These are phyloP conservation scores for Hydraecia micacea DNA, from an alignment of 2,888 invertebrate species.

Conservation along the genomic window DNA sequence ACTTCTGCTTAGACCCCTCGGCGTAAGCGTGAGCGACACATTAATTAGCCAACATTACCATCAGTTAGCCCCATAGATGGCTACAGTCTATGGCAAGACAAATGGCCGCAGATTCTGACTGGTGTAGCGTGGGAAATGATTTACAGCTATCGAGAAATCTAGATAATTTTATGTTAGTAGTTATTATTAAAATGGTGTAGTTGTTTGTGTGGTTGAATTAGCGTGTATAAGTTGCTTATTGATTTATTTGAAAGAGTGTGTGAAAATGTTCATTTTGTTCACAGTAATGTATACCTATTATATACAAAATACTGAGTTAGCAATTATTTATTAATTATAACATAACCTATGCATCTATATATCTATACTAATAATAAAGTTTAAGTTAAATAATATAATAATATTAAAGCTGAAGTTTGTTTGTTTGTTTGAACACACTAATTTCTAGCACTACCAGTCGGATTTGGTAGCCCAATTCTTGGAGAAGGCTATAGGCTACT, in stretches of 20 bases:
- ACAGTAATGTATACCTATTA: not conserved
- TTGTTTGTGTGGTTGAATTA: conserved; percentile 31
- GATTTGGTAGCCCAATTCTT: too few species aligned
- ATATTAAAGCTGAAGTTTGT: too few species aligned
- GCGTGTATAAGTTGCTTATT: not conserved
- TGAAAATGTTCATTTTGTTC: not conserved
- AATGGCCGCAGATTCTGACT: conserved; percentile 69
- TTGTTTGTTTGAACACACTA: too few species aligned
- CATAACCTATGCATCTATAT: not conserved
- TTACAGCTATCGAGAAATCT: conserved; percentile 67
- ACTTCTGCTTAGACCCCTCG: conserved; percentile 48
- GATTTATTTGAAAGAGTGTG: not conserved
- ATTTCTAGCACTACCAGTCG: too few species aligned
- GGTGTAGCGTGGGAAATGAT: conserved; percentile 83
- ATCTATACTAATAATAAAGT: too few species aligned
- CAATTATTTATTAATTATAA: not conserved
- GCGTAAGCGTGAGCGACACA: conserved; percentile 68
- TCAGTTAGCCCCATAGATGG: conserved; percentile 75
- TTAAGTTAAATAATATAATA: too few species aligned
- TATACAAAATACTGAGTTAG: not conserved
- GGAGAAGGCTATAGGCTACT: too few species aligned
- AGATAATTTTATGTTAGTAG: conserved; percentile 61
- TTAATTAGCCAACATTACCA: conserved; percentile 69
- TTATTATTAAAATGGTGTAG: conserved; percentile 55
- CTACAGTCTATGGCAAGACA: conserved; percentile 71